Percentiles rank a stretch among this genome's conserved stretches.
phyloP scores from a whole-genome alignment of 1,140 invertebrate genomes.

The Listronotus bonariensis region DNA sequence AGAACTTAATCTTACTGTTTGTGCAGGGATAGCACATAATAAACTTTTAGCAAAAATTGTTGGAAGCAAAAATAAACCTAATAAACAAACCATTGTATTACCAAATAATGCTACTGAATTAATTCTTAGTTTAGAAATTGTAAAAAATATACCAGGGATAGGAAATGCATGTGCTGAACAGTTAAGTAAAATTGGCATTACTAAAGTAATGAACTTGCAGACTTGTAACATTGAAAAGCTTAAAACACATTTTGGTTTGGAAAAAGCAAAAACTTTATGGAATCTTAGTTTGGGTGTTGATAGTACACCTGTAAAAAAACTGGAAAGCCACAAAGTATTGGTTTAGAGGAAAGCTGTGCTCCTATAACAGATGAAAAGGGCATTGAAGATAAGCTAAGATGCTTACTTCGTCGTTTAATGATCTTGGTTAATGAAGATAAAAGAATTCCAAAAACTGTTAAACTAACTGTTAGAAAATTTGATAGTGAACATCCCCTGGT shows the following conservation, averaged over 20 bases:
- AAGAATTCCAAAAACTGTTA: conserved; percentile 72
- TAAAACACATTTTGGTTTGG: conserved; percentile 65
- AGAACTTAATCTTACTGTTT: conserved; percentile 73
- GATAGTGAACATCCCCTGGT: conserved; percentile 61
- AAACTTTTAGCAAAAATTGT: conserved; percentile 82
- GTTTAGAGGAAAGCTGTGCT: conserved; percentile 72
- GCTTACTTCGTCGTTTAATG: conserved; percentile 69
- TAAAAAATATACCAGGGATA: conserved; percentile 72
- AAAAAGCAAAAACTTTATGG: conserved; percentile 69
- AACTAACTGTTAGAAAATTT: conserved; percentile 72
- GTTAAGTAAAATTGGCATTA: conserved; percentile 67
- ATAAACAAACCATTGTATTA: conserved; percentile 79
- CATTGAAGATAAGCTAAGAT: conserved; percentile 69
- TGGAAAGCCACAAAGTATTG: conserved; percentile 71
- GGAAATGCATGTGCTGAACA: conserved; percentile 69
- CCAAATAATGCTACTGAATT: conserved; percentile 67
- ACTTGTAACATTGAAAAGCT: conserved; percentile 63
- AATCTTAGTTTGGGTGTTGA: conserved; percentile 74
- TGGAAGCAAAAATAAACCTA: conserved; percentile 73
- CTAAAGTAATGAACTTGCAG: conserved; percentile 69
- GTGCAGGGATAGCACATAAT: conserved; percentile 82
- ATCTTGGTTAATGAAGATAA: conserved; percentile 75
- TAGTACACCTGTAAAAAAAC: conserved; percentile 69
- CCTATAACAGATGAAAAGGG: conserved; percentile 71
- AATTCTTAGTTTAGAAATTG: conserved; percentile 64